phyloP scores from a whole-genome alignment of 2,888 invertebrate species.

The Chironomus riparius region DNA sequence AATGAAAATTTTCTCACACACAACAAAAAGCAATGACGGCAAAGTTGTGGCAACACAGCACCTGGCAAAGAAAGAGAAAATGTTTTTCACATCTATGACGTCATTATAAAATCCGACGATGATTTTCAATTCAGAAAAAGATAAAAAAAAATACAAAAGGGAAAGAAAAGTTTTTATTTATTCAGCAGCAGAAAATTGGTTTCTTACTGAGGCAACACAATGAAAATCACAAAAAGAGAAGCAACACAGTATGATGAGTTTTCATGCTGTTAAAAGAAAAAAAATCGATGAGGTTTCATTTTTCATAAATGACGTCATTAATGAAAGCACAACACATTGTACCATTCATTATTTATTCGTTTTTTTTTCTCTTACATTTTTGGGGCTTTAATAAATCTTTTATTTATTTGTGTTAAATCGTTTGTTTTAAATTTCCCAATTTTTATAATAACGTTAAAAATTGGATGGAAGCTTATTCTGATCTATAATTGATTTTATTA shows the following conservation, averaged over 20 bases:
- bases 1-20: not conserved
- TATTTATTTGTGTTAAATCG: no score
- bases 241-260: not conserved
- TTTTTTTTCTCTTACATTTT: no score
- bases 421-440: no score
- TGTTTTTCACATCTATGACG: conserved; percentile 1
- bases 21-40: not conserved
- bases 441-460: no score
- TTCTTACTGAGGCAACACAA: not conserved
- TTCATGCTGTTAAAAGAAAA: not conserved
- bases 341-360: no score
- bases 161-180: conserved; percentile 1
- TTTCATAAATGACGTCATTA: conserved; percentile 22
- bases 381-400: no score
- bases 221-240: not conserved
- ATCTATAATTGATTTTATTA: no score
- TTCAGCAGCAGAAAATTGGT: not conserved
- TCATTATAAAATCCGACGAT: conserved; percentile 12
- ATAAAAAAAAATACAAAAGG: not conserved
- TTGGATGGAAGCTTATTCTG: no score
- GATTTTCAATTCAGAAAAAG: not conserved
- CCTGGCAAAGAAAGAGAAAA: not conserved
- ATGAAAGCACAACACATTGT: not conserved
- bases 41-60: not conserved
- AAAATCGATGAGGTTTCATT: conserved; percentile 26